Evolutionary conservation across 1,140 invertebrate genomes (phyloP).

Genomic region (Vollenhovia emeryi): DNA sequence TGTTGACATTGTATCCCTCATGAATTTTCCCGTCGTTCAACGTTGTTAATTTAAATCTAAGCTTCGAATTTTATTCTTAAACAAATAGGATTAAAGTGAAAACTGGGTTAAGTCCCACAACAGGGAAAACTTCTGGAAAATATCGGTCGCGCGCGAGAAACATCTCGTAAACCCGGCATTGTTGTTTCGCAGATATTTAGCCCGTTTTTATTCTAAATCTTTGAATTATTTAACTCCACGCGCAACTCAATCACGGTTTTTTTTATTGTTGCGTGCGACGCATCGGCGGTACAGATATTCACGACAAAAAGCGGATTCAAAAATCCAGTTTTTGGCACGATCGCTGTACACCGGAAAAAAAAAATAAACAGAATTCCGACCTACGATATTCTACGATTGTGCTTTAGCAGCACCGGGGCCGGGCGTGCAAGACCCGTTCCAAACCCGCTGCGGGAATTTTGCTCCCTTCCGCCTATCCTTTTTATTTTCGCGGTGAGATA

Average conservation of each 20-base stretch:
- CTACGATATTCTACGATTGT: not conserved
- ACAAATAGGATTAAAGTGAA: not conserved
- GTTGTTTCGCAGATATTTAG: constrained; percentile 16
- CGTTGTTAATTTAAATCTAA: not conserved
- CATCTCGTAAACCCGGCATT: not conserved
- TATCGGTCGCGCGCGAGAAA: not conserved
- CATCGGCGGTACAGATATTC: not conserved
- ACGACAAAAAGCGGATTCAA: not conserved
- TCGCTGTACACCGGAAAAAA: not conserved
- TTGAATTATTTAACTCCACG: constrained; percentile 37
- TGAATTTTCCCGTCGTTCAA: not conserved
- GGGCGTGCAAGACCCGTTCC: not conserved
- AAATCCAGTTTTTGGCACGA: not conserved
- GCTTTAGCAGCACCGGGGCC: not conserved
- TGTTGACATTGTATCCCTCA: not conserved
- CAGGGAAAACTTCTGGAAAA: not conserved
- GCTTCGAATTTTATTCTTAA: not conserved
- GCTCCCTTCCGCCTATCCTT: not conserved
- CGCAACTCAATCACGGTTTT: constrained; percentile 19
- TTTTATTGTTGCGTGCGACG: not conserved
- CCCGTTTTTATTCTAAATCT: constrained; percentile 23
- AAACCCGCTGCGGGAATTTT: not conserved
- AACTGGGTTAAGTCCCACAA: not conserved
- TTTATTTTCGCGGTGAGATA: not conserved
- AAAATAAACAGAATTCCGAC: constrained; percentile 4